These are phyloP conservation scores for Hyposmocoma kahamanoa DNA, from an alignment of 1,140 invertebrate species.

Conservation along the genomic window DNA sequence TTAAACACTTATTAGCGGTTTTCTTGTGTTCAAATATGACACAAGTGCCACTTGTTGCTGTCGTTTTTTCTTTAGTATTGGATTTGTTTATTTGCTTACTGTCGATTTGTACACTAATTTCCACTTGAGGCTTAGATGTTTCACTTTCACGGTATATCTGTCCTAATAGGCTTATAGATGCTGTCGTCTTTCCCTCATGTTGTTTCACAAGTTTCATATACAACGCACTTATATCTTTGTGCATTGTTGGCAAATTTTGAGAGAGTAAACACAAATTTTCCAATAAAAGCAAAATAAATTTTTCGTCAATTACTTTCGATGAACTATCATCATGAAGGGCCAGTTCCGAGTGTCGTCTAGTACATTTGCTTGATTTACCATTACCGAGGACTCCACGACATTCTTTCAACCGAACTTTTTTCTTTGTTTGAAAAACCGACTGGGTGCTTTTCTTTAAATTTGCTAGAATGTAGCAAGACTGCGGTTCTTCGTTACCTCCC, in stretches of 20 bases:
- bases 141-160: slow-evolving; percentile 48
- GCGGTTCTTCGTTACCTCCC: slow-evolving; percentile 19
- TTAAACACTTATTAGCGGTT: too few species aligned
- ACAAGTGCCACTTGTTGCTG: not conserved
- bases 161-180: slow-evolving; percentile 35
- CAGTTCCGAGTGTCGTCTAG: too few species aligned
- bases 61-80: too few species aligned
- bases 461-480: slow-evolving; percentile 37
- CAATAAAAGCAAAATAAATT: slow-evolving; percentile 42
- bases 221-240: slow-evolving; percentile 45
- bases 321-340: too few species aligned
- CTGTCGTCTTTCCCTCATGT: slow-evolving; percentile 19
- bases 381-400: slow-evolving; percentile 7
- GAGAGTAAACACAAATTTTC: slow-evolving; percentile 44
- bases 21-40: too few species aligned
- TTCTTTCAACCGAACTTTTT: slow-evolving; percentile 16
- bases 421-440: slow-evolving; percentile 11
- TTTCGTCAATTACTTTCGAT: slow-evolving; percentile 54
- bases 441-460: not conserved
- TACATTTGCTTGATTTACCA: too few species aligned
- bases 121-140: too few species aligned
- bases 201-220: slow-evolving; percentile 40
- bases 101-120: too few species aligned
- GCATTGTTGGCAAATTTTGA: slow-evolving; percentile 32
- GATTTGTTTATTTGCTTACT: too few species aligned